Conservation (phyloP, 2,888 invertebrate genomes). For the Hedychridium roseum region DNA sequence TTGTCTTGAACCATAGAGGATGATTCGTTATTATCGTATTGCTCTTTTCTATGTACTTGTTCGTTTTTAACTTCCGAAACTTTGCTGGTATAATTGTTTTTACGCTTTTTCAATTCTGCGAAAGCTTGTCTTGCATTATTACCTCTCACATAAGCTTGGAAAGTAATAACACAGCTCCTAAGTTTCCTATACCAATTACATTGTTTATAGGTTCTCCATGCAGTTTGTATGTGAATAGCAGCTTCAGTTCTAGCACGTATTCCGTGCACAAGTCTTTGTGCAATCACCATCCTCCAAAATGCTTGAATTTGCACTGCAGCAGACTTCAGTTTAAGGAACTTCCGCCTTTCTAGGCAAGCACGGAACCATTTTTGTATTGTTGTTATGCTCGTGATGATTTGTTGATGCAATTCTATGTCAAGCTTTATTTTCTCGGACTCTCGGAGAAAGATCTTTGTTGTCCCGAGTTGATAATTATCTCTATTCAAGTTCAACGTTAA, state of each 20-base stretch:
- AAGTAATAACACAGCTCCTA: slow-evolving; percentile 67
- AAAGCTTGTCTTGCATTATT: slow-evolving; percentile 71
- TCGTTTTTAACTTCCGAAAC: slow-evolving; percentile 27
- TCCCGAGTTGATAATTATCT: slow-evolving; percentile 89
- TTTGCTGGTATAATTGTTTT: slow-evolving; percentile 25
- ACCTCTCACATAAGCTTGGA: slow-evolving; percentile 81
- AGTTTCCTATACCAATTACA: slow-evolving; percentile 75
- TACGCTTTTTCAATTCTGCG: slow-evolving; percentile 61
- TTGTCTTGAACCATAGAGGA: slow-evolving; percentile 20
- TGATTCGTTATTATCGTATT: slow-evolving; percentile 20
- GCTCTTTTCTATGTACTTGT: slow-evolving; percentile 20
- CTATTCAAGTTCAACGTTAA: slow-evolving; percentile 83
- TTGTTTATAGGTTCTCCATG: slow-evolving; percentile 77
- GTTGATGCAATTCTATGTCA: slow-evolving; percentile 91
- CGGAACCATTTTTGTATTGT: slow-evolving; percentile 92
- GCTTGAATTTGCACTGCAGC: slow-evolving; percentile 82
- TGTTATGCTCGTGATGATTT: slow-evolving; percentile 92
- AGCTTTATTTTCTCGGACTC: slow-evolving; percentile 93
- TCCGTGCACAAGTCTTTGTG: slow-evolving; percentile 66
- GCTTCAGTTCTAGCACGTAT: slow-evolving; percentile 68
- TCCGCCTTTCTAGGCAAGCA: slow-evolving; percentile 78
- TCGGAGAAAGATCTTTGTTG: slow-evolving; percentile 90
- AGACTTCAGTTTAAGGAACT: slow-evolving; percentile 77
- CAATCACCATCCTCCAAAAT: slow-evolving; percentile 73
- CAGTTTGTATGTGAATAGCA: slow-evolving; percentile 77